These are phyloP conservation scores for Apantesis nais DNA, from an alignment of 2,888 invertebrate species.

Conservation along the genomic window DNA sequence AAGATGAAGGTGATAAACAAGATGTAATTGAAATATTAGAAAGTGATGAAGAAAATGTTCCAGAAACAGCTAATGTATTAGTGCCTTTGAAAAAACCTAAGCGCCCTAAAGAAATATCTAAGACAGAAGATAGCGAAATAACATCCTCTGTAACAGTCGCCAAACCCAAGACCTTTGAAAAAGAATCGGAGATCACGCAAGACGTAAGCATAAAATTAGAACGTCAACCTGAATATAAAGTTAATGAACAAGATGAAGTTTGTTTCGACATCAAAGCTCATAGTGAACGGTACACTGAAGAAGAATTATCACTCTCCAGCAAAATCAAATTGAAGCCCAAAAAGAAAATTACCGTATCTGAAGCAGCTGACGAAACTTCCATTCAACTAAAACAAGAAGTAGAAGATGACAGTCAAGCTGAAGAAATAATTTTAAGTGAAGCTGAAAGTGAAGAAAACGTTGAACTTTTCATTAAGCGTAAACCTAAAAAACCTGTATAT, in stretches of 20 bases:
- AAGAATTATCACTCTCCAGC: conserved; percentile 90
- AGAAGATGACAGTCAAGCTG: conserved; percentile 87
- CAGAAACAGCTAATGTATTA: conserved; percentile 68
- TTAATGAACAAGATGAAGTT: conserved; percentile 89
- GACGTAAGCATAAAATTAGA: conserved; percentile 89
- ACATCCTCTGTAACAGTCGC: conserved; percentile 68
- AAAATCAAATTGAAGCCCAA: conserved; percentile 89
- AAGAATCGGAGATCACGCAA: conserved; percentile 81
- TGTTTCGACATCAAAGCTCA: conserved; percentile 74
- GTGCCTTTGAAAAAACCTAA: conserved; percentile 75
- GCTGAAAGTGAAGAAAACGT: conserved; percentile 86
- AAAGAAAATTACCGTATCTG: conserved; percentile 86
- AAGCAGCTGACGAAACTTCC: conserved; percentile 89
- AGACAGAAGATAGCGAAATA: conserved; percentile 63
- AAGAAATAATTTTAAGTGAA: conserved; percentile 88
- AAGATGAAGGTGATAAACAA: conserved; percentile 59
- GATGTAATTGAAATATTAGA: conserved; percentile 80
- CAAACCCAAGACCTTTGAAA: conserved; percentile 67
- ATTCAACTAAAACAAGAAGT: conserved; percentile 88
- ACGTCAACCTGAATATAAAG: conserved; percentile 87
- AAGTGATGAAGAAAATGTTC: conserved; percentile 78
- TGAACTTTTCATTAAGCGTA: conserved; percentile 80
- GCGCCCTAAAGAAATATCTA: conserved; percentile 63
- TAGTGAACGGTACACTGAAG: conserved; percentile 85
- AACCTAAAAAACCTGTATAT: conserved; percentile 83